Evolutionary conservation across 2,888 invertebrate genomes (phyloP), one percentile per base, ranked within the genome.

Genomic region (Malthinus seriepunctatus): DNA sequence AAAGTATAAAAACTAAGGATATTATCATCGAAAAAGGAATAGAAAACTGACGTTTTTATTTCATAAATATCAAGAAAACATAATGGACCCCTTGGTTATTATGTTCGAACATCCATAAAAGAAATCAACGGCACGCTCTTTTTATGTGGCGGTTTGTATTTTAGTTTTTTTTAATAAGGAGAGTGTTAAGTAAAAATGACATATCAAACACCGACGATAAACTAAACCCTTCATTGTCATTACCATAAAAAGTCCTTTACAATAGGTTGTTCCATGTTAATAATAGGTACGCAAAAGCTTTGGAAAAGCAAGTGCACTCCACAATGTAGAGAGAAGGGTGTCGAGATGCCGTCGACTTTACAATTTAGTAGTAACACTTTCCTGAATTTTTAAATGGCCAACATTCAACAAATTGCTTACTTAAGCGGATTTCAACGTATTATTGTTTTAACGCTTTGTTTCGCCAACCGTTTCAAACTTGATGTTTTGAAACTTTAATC

Each of bases 181-280:
- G 46, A 48, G 53, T 53, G 49, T 53, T 53, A 55, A 44, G 39
- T 44, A 46, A 44, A 56, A 61, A 56, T 56, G 56, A 51, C 56
- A 51, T 55, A 56, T 52, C 52, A 60, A 56, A 60, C 60, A 56
- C 53, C 45, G 12, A 34, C 47, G 56, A 53, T 61, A 56, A 61
- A 58, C 52, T 53, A 56, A 56, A 56, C 60, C 60, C 60, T 61
- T 61, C 53, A 32, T 44, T 37, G 59, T 65, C 63, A 65, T 65
- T 65, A 65, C 60, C 65, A 65, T 65, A 65, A 65, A 65, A 62
- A 63, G 60, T 58, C 56, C 23, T 23, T 46, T 56, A 63, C 60
- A 62, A 63, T 63, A 51, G 59, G 53, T 54, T 52, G 60, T 62
- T 60, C 51, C 59, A 62, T 56, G 62, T 62, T 60, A 62, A 59